Conservation (phyloP, 2,797 vertebrate genomes). For the Phataginus tricuspis region DNA sequence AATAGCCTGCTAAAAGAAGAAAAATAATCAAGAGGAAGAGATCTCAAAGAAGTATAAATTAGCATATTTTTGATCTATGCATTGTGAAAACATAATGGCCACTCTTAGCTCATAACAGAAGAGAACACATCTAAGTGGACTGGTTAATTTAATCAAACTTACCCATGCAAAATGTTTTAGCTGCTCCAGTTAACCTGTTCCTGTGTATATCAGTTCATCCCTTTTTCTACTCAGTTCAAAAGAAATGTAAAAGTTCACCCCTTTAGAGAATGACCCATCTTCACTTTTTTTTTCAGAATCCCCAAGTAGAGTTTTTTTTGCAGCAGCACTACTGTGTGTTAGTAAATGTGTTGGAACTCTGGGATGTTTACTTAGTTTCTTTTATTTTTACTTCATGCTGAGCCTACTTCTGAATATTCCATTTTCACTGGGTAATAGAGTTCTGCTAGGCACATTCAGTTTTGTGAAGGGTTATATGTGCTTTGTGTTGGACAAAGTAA, state of each 20-base stretch:
- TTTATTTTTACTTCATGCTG: neutral
- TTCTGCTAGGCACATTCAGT: neutral
- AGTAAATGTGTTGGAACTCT: neutral
- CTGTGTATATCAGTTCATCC: neutral
- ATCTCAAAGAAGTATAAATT: conserved; percentile 79
- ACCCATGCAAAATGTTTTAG: neutral
- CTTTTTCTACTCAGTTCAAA: neutral
- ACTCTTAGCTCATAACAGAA: conserved; percentile 65
- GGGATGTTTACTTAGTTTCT: neutral
- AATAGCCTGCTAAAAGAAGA: conserved; percentile 78
- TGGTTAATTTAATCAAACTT: conserved; percentile 64
- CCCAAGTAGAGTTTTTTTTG: neutral
- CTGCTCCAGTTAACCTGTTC: neutral
- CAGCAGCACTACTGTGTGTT: neutral
- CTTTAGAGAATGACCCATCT: neutral
- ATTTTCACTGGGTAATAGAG: neutral
- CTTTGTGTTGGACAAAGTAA: neutral
- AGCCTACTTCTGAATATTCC: neutral
- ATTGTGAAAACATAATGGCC: conserved; percentile 78
- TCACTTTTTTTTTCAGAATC: neutral
- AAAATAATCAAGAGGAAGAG: conserved; percentile 79
- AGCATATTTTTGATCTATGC: conserved; percentile 75
- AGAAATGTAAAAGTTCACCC: neutral
- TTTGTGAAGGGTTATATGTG: neutral
- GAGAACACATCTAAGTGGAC: conserved; percentile 66